phyloP scores from a whole-genome alignment of 2,113 vertebrate species.

The Phasianus colchicus region DNA sequence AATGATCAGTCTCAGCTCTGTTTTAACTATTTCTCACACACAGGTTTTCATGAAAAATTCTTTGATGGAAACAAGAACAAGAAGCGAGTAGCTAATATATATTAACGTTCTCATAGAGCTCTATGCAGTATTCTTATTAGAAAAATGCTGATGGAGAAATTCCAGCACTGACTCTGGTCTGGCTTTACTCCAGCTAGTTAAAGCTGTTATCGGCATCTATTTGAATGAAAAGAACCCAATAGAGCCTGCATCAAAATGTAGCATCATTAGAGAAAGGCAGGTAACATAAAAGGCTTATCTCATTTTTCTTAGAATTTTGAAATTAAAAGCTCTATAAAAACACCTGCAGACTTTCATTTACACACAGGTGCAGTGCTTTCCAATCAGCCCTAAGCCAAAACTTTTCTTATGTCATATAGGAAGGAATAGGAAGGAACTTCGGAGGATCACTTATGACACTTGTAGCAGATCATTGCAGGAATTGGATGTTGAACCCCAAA shows the following conservation, averaged over 20 bases:
- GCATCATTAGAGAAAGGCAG: background rate
- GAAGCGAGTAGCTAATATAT: background rate
- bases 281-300: background rate
- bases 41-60: background rate
- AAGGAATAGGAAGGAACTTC: background rate
- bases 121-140: background rate
- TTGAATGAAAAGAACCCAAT: background rate
- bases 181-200: background rate
- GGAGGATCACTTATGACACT: background rate
- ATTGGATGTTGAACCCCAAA: background rate
- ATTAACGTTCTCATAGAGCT: background rate
- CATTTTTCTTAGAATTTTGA: background rate
- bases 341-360: background rate
- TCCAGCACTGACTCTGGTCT: background rate
- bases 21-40: conserved; percentile 6
- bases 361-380: background rate
- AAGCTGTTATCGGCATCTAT: background rate
- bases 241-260: background rate
- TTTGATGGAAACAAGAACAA: background rate
- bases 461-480: background rate
- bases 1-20: background rate
- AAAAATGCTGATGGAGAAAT: background rate
- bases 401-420: background rate
- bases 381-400: background rate
- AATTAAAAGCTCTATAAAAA: background rate